Percentiles rank a stretch among this genome's conserved stretches.
Conservation (phyloP, 1,140 invertebrate species). For the Drusus annulatus region DNA sequence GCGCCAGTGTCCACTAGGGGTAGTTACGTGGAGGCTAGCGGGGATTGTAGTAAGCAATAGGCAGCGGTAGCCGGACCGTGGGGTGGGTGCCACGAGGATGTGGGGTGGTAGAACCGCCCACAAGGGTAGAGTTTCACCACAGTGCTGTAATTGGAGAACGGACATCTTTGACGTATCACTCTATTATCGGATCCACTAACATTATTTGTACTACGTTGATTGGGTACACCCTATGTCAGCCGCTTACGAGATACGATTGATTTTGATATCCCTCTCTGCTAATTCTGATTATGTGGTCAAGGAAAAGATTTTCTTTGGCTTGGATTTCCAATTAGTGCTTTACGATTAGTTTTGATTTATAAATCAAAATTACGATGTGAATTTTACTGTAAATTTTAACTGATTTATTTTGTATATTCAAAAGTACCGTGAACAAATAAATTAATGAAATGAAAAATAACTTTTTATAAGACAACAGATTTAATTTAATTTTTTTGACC, state of each 20-base stretch:
- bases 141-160: slow-evolving; percentile 68
- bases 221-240: slow-evolving; percentile 57
- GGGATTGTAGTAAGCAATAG: no score
- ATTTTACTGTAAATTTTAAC: no score
- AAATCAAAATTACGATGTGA: no score
- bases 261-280: slow-evolving; percentile 56
- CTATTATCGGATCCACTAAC: slow-evolving; percentile 71
- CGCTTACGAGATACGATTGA: slow-evolving; percentile 63
- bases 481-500: no score
- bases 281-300: slow-evolving; percentile 69
- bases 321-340: no score
- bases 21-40: no score
- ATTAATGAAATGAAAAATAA: no score
- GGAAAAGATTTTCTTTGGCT: no score
- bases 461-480: no score
- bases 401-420: no score
- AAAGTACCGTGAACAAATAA: no score
- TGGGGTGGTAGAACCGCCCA: neutral
- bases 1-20: slow-evolving; percentile 15
- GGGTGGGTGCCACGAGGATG: neutral
- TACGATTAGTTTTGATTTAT: no score
- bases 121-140: slow-evolving; percentile 30
- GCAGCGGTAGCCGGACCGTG: neutral
- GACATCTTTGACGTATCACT: slow-evolving; percentile 72
- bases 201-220: slow-evolving; percentile 72